Evolutionary conservation across 1,140 invertebrate genomes (phyloP).

Genomic region (Pogonomyrmex californicus): DNA sequence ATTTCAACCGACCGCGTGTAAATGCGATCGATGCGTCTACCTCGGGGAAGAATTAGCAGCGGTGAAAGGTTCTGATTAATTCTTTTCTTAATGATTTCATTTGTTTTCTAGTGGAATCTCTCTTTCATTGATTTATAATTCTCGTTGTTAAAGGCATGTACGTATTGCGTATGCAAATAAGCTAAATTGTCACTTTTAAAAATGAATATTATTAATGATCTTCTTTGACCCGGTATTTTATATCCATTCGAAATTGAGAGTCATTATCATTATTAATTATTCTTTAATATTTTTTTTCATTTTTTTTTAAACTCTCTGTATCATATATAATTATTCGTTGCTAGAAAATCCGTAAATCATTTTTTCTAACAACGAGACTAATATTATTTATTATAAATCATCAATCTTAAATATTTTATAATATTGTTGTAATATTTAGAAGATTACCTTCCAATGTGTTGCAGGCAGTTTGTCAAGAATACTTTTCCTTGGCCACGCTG

Average conservation of each 20-base stretch:
- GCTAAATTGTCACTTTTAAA: not conserved
- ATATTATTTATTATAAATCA: not conserved
- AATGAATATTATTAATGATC: not conserved
- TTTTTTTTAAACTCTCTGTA: not conserved
- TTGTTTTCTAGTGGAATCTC: slow-evolving; percentile 30
- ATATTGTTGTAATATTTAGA: not conserved
- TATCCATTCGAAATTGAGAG: not conserved
- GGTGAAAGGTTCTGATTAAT: slow-evolving; percentile 70
- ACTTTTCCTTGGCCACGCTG: not conserved
- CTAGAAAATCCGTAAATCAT: not conserved
- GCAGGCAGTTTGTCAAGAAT: not conserved
- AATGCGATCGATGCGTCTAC: slow-evolving; percentile 60
- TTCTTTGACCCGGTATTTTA: not conserved
- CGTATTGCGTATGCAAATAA: not conserved
- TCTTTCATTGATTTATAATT: slow-evolving; percentile 29
- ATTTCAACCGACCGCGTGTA: slow-evolving; percentile 66
- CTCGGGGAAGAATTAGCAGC: slow-evolving; percentile 47
- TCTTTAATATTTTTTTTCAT: not conserved
- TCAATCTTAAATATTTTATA: not conserved
- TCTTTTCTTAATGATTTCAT: slow-evolving; percentile 61
- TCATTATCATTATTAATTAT: not conserved
- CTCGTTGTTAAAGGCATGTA: not conserved
- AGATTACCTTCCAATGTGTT: no score
- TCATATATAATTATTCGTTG: not conserved
- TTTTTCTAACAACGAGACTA: not conserved